phyloP scores from a whole-genome alignment of 2,113 vertebrate genomes.

The Echinops telfairi region DNA sequence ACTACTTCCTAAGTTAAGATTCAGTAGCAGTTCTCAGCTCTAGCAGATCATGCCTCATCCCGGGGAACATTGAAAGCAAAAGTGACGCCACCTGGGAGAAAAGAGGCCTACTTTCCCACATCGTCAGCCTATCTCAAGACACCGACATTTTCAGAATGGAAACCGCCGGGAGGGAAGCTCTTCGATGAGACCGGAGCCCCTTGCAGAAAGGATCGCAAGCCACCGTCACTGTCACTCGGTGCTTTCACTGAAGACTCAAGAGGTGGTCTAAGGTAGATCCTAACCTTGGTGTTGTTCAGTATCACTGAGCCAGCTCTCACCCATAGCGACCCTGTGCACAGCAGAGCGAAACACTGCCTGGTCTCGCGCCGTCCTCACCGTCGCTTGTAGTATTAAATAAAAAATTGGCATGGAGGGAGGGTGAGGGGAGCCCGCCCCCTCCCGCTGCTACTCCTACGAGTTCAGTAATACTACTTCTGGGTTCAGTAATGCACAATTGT shows the following conservation, averaged over 20 bases:
- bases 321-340: too few species aligned
- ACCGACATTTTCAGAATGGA: not conserved
- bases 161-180: not conserved
- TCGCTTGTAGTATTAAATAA: too few species aligned
- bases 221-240: not conserved
- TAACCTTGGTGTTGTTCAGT: too few species aligned
- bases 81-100: conserved; percentile 49
- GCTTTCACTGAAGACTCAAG: not conserved
- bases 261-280: too few species aligned
- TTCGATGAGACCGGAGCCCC: not conserved
- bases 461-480: too few species aligned
- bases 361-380: too few species aligned
- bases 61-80: conserved; percentile 65
- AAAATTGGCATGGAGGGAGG: too few species aligned
- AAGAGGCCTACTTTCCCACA: conserved; percentile 51
- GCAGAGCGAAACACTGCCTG: too few species aligned
- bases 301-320: too few species aligned
- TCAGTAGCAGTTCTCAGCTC: conserved; percentile 48
- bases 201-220: not conserved
- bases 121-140: conserved; percentile 35
- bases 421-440: too few species aligned
- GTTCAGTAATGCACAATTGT: too few species aligned
- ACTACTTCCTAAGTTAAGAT: conserved; percentile 58
- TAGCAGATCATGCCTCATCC: conserved; percentile 43
- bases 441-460: too few species aligned